These are phyloP conservation scores for Carollia perspicillata DNA, from an alignment of 2,113 vertebrate genomes.

Conservation along the genomic window DNA sequence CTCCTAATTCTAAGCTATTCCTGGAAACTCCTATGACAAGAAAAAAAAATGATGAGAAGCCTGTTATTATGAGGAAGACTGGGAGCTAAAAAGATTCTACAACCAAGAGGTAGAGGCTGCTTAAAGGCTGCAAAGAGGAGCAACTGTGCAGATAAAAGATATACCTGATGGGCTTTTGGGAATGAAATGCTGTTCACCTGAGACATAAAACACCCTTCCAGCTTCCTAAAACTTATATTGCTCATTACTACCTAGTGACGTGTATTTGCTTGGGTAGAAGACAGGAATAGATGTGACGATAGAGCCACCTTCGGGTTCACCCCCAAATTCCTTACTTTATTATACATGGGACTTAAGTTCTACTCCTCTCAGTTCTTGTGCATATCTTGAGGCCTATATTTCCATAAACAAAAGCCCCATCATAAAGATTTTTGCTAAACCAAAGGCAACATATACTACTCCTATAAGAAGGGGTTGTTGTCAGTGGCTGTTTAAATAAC, in stretches of 20 bases:
- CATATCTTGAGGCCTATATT: background rate
- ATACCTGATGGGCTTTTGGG: background rate
- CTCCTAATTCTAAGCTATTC: background rate
- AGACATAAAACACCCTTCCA: background rate
- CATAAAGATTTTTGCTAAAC: background rate
- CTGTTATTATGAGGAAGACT: background rate
- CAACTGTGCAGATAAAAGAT: background rate
- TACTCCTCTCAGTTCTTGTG: background rate
- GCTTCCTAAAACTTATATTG: background rate
- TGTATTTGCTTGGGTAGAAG: background rate
- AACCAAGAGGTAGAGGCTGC: background rate
- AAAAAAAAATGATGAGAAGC: background rate
- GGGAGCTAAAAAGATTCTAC: background rate
- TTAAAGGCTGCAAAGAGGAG: background rate
- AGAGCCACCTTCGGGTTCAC: background rate
- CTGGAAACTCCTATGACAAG: background rate
- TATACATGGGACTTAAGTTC: background rate
- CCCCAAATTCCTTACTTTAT: background rate
- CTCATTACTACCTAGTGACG: background rate
- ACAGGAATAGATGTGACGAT: background rate
- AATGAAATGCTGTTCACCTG: background rate
- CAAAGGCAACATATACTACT: background rate
- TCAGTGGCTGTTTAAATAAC: background rate
- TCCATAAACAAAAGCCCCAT: background rate
- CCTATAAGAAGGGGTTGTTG: background rate